A percentile compares a stretch with the other conserved stretches of the same genome.
phyloP scores from a whole-genome alignment of 2,113 vertebrate species.

The Ochotona curzoniae region DNA sequence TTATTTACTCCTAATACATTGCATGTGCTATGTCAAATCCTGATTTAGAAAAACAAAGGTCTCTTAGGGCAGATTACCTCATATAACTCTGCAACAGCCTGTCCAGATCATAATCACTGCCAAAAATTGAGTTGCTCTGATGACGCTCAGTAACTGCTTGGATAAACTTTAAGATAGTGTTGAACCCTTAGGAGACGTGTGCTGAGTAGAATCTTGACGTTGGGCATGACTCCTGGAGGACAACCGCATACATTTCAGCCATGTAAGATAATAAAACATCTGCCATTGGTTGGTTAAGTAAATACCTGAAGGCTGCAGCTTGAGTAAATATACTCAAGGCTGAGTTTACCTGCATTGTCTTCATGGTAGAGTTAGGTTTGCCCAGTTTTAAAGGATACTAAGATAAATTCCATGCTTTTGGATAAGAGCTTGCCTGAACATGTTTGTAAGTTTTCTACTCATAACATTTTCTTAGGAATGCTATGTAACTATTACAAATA shows the following conservation, averaged over 20 bases:
- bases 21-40: not conserved
- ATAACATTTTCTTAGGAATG: not conserved
- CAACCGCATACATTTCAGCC: not conserved
- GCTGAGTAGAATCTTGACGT: not conserved
- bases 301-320: not conserved
- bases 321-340: not conserved
- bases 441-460: not conserved
- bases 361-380: not conserved
- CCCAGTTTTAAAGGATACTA: not conserved
- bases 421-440: not conserved
- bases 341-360: not conserved
- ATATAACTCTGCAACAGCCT: not conserved
- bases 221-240: not conserved
- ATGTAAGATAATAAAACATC: not conserved
- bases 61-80: not conserved
- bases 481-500: not conserved
- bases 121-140: not conserved
- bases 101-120: not conserved
- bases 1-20: not conserved
- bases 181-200: not conserved
- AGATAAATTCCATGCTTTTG: not conserved
- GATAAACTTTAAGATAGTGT: not conserved
- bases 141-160: not conserved
- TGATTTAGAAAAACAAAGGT: conserved; percentile 34
- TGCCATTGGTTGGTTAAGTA: not conserved